These are phyloP conservation scores for Urosaurus nigricauda DNA, from an alignment of 2,797 vertebrate species.

Conservation along the genomic window DNA sequence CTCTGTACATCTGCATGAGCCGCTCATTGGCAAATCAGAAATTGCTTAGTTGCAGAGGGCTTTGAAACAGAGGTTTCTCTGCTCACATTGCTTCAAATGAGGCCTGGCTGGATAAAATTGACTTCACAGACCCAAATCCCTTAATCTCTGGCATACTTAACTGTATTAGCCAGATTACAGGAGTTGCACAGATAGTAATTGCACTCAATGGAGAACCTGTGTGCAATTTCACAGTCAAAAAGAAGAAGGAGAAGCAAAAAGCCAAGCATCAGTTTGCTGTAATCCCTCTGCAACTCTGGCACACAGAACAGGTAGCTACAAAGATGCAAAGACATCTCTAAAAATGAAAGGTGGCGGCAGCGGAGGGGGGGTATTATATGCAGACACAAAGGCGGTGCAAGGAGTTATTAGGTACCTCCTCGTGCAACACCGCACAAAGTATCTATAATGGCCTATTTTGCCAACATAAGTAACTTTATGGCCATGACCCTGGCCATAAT, in stretches of 20 bases:
- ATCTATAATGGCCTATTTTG: too few species aligned
- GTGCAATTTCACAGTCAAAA: constrained; percentile 44
- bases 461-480: too few species aligned
- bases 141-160: constrained; percentile 70
- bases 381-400: constrained; percentile 21
- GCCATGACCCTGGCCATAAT: too few species aligned
- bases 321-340: not conserved
- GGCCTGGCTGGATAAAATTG: constrained; percentile 57
- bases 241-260: constrained; percentile 13
- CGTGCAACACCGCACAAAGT: too few species aligned
- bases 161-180: constrained; percentile 71
- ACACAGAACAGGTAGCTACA: not conserved
- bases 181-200: constrained; percentile 59
- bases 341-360: too few species aligned
- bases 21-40: constrained; percentile 8
- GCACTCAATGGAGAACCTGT: constrained; percentile 52
- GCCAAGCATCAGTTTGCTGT: constrained; percentile 19
- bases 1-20: fast-evolving
- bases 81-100: constrained; percentile 16
- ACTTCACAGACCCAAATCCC: constrained; percentile 64
- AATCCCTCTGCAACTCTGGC: constrained; percentile 39
- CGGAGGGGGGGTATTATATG: constrained; percentile 22
- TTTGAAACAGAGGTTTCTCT: not conserved
- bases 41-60: fast-evolving
- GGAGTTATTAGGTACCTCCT: too few species aligned